A percentile compares a stretch with the other conserved stretches of the same genome.
Evolutionary conservation across 2,113 vertebrate species (phyloP).

Genomic region (Triplophysa tibetana): DNA sequence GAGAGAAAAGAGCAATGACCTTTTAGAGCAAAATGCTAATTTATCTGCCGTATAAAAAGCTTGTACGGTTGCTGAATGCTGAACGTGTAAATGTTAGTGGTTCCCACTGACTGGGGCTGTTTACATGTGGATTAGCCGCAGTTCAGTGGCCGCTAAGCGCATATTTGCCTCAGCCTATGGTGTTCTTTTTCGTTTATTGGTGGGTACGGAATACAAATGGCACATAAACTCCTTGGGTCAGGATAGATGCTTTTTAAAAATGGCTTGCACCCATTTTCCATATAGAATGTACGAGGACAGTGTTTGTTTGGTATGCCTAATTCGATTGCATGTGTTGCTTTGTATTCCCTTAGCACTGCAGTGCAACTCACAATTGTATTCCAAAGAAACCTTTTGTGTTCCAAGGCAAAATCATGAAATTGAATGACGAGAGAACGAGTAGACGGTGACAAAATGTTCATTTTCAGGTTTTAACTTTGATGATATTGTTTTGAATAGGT

Average conservation of each 20-base stretch:
- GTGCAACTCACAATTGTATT: no score
- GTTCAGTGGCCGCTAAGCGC: constrained; percentile 52
- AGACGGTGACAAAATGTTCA: no score
- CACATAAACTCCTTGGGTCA: constrained; percentile 54
- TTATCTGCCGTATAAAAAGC: constrained; percentile 54
- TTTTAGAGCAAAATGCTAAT: constrained; percentile 62
- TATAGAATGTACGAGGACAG: background rate
- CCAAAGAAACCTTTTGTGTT: no score
- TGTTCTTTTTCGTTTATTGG: constrained; percentile 51
- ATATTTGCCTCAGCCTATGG: constrained; percentile 39
- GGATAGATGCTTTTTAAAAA: constrained; percentile 29
- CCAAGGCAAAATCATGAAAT: no score
- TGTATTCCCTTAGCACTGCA: background rate
- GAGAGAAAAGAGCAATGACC: constrained; percentile 49
- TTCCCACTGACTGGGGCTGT: constrained; percentile 53
- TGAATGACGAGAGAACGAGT: no score
- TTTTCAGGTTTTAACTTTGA: background rate
- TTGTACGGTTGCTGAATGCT: constrained; percentile 45
- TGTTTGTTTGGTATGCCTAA: no score
- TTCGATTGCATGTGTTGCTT: background rate
- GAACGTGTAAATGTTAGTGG: constrained; percentile 52
- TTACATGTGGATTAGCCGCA: constrained; percentile 57
- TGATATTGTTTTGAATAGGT: background rate
- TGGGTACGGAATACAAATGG: constrained; percentile 54
- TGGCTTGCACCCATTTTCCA: background rate